Evolutionary conservation across 2,888 invertebrate genomes (phyloP).

Genomic region (Limnephilus lunatus): DNA sequence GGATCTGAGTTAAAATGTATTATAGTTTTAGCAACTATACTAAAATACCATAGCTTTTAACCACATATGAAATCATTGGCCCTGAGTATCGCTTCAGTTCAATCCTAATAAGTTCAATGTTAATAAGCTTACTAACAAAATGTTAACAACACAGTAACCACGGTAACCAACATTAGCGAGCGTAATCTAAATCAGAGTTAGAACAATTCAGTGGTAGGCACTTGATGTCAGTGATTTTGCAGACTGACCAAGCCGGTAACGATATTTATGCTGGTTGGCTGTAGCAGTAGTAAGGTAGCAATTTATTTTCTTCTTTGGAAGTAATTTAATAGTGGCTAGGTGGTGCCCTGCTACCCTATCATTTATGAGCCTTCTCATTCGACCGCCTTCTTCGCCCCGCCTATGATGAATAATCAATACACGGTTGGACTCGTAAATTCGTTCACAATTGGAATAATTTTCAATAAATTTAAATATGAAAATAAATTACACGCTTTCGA

Average conservation of each 20-base stretch:
- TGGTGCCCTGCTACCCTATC: conserved; percentile 59
- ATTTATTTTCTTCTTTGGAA: conserved; percentile 57
- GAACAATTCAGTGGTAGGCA: conserved; percentile 32
- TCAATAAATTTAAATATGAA: conserved; percentile 64
- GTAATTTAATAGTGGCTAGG: conserved; percentile 61
- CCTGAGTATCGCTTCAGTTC: not conserved
- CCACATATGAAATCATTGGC: not conserved
- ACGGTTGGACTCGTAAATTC: conserved; percentile 45
- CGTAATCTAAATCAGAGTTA: not conserved
- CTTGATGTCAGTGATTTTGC: conserved; percentile 51
- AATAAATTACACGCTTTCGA: conserved; percentile 53
- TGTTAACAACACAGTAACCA: too few species aligned
- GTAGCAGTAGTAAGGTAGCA: conserved; percentile 39
- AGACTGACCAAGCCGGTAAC: conserved; percentile 43
- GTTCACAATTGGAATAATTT: conserved; percentile 61
- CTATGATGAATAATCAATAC: conserved; percentile 58
- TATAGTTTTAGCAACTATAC: not conserved
- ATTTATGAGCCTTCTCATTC: conserved; percentile 53
- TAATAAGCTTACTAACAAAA: not conserved
- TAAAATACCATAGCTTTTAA: not conserved
- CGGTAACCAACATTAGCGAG: not conserved
- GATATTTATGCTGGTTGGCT: conserved; percentile 46
- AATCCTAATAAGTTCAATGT: not conserved
- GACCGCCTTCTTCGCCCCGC: conserved; percentile 14
- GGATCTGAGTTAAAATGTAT: not conserved